These are phyloP conservation scores for Rutpela maculata DNA, from an alignment of 2,888 invertebrate species.

Conservation along the genomic window DNA sequence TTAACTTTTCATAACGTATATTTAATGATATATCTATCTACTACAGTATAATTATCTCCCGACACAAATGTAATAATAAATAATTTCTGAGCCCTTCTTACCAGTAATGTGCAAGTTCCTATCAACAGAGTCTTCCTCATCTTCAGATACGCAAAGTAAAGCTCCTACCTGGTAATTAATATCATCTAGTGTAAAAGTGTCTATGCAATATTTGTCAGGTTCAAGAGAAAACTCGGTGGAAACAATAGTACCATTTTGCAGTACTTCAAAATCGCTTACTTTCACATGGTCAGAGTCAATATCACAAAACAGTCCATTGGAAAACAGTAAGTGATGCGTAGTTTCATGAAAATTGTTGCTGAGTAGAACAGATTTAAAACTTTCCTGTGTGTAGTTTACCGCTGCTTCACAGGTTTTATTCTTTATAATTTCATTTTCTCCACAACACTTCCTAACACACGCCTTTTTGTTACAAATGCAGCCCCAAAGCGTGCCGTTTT, in stretches of 20 bases:
- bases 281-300: slow-evolving; percentile 33
- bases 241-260: slow-evolving; percentile 1
- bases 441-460: slow-evolving; percentile 53
- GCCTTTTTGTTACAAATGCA: slow-evolving; percentile 23
- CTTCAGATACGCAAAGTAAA: slow-evolving; percentile 38
- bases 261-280: slow-evolving; percentile 21
- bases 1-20: too few species aligned
- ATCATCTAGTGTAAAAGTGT: slow-evolving; percentile 37
- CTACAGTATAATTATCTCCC: too few species aligned
- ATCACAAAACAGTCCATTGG: slow-evolving; percentile 20
- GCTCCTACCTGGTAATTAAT: slow-evolving; percentile 21
- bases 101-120: slow-evolving; percentile 5
- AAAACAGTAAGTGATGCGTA: slow-evolving; percentile 28
- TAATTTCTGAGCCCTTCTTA: not conserved
- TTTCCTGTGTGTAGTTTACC: not conserved
- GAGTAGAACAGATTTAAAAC: not conserved
- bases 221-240: slow-evolving; percentile 5
- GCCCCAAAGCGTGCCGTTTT: not conserved
- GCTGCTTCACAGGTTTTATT: slow-evolving; percentile 29
- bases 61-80: too few species aligned
- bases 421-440: slow-evolving; percentile 40
- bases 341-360: not conserved
- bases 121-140: slow-evolving; percentile 25
- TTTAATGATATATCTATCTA: too few species aligned
- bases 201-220: slow-evolving; percentile 45